Evolutionary conservation across 2,797 vertebrate genomes (phyloP).

Genomic region (Loris lydekkerianus): DNA sequence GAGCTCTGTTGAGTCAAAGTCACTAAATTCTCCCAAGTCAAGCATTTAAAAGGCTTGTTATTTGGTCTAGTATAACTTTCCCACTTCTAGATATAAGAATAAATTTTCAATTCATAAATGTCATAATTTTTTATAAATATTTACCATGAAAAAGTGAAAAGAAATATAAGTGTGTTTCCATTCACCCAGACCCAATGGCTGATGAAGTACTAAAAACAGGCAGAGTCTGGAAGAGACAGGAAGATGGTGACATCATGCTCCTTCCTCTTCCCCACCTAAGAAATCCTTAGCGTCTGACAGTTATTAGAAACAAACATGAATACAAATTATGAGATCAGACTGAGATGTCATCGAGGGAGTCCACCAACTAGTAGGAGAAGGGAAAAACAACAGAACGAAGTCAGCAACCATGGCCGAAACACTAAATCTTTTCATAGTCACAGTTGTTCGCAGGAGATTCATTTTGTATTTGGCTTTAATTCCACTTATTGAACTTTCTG

Average conservation of each 20-base stretch:
- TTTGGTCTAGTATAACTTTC: neutral
- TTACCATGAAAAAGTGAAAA: neutral
- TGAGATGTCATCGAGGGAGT: neutral
- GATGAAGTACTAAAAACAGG: neutral
- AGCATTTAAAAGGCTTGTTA: neutral
- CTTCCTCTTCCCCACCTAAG: neutral
- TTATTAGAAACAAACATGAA: neutral
- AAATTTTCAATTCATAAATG: neutral
- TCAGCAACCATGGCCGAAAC: neutral
- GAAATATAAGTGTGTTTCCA: neutral
- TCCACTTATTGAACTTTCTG: constrained; percentile 27
- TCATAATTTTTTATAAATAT: neutral
- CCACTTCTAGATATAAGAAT: neutral
- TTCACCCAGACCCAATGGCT: neutral
- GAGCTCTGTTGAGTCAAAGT: neutral
- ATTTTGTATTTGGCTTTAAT: constrained; percentile 8
- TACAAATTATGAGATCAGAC: constrained; percentile 31
- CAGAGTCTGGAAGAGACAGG: neutral
- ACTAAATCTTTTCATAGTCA: neutral
- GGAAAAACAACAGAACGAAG: neutral
- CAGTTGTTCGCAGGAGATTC: neutral
- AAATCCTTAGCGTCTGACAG: neutral
- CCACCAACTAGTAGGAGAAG: neutral
- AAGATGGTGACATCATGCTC: neutral
- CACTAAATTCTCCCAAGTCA: neutral